Percentiles rank a stretch among this genome's conserved stretches.
These are phyloP conservation scores for Furcifer pardalis DNA, from an alignment of 2,797 vertebrate species.

Conservation along the genomic window DNA sequence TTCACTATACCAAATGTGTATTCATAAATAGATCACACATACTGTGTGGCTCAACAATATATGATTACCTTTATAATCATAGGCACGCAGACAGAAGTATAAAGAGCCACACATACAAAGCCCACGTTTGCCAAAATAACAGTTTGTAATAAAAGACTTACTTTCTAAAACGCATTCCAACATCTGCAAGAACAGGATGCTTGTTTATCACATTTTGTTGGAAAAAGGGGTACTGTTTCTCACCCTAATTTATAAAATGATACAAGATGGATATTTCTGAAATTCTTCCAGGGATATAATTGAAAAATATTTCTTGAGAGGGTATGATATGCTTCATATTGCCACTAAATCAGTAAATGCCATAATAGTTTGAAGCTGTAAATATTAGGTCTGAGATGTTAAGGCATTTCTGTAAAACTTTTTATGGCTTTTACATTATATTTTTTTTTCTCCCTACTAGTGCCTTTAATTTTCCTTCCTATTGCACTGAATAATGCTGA, in stretches of 20 bases:
- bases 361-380: slow-evolving; percentile 67
- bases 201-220: slow-evolving; percentile 59
- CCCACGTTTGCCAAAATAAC: slow-evolving; percentile 42
- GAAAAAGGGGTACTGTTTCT: slow-evolving; percentile 49
- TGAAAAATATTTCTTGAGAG: slow-evolving; percentile 69
- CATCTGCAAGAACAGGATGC: slow-evolving; percentile 65
- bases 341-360: slow-evolving; percentile 73
- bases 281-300: slow-evolving; percentile 57
- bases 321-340: slow-evolving; percentile 71
- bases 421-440: slow-evolving; percentile 68
- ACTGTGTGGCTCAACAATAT: slow-evolving; percentile 60
- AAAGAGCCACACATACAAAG: slow-evolving; percentile 6
- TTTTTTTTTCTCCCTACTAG: slow-evolving; percentile 44
- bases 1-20: slow-evolving; percentile 33
- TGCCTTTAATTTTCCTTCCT: slow-evolving; percentile 47
- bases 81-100: not conserved
- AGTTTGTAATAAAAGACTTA: slow-evolving; percentile 46
- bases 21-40: slow-evolving; percentile 34
- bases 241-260: slow-evolving; percentile 66
- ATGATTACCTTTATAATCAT: slow-evolving; percentile 24
- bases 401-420: slow-evolving; percentile 65
- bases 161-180: slow-evolving; percentile 48
- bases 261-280: slow-evolving; percentile 69
- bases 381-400: slow-evolving; percentile 64
- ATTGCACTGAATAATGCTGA: slow-evolving; percentile 29